Percentiles rank a stretch among this genome's conserved stretches.
These are phyloP conservation scores for Corydoras sp. DNA, from an alignment of 2,113 vertebrate species.

Conservation along the genomic window DNA sequence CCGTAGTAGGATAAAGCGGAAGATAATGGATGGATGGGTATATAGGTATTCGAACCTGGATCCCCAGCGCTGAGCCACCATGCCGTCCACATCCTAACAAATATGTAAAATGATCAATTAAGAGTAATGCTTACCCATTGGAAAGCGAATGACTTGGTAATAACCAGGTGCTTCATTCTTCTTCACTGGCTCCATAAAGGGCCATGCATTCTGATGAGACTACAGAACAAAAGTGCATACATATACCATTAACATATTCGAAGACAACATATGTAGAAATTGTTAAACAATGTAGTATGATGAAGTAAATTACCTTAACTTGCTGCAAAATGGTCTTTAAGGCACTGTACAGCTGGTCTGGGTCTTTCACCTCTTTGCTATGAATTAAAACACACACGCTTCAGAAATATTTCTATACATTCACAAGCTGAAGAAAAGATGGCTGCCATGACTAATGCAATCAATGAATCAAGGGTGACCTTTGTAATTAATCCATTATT, in stretches of 20 bases:
- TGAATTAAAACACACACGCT: constrained; percentile 5
- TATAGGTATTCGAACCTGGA: too few relatives aligned
- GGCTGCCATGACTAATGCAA: too few relatives aligned
- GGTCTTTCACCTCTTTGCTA: constrained; percentile 93
- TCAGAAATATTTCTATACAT: neutral
- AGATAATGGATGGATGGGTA: too few relatives aligned
- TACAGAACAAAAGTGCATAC: constrained; percentile 59
- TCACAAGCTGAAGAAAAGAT: too few relatives aligned
- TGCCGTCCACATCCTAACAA: too few relatives aligned
- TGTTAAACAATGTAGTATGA: neutral
- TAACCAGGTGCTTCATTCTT: constrained; percentile 97
- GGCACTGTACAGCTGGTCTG: constrained; percentile 89
- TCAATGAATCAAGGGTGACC: too few relatives aligned
- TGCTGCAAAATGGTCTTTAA: constrained; percentile 93
- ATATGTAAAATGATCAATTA: too few relatives aligned
- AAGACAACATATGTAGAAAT: neutral
- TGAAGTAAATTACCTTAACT: constrained; percentile 78
- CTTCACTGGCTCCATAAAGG: constrained; percentile 99
- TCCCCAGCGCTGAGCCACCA: too few relatives aligned
- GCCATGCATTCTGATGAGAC: constrained; percentile 98
- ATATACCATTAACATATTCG: neutral
- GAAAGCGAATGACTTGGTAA: constrained; percentile 99
- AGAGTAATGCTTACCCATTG: constrained; percentile 80
- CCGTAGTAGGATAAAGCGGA: too few relatives aligned
- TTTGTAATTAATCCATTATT: too few relatives aligned